Conservation (phyloP, 2,888 invertebrate species). For the Papilio elwesi region DNA sequence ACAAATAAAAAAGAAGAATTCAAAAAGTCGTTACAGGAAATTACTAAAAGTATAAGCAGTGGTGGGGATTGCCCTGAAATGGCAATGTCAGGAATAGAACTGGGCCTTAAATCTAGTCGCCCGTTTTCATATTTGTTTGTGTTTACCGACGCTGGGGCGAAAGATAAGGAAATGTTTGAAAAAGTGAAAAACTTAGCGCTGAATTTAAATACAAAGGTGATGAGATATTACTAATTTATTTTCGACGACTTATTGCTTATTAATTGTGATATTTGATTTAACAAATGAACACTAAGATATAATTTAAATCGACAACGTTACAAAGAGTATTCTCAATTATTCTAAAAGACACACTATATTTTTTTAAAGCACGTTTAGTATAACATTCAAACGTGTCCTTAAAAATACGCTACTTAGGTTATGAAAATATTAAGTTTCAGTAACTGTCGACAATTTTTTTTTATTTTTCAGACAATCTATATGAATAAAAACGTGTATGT, state of each 20-base stretch:
- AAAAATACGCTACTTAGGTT: no score
- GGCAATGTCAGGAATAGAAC: constrained; percentile 62
- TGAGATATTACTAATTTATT: neutral
- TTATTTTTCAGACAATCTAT: no score
- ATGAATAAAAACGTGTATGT: no score
- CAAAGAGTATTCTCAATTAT: no score
- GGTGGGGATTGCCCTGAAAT: constrained; percentile 64
- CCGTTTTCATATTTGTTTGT: constrained; percentile 64
- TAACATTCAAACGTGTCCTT: no score
- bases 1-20: constrained; percentile 56
- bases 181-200: constrained; percentile 56
- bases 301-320: no score
- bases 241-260: neutral
- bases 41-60: constrained; percentile 45
- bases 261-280: neutral
- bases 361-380: no score
- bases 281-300: neutral
- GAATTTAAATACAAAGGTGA: neutral
- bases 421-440: no score
- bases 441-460: no score
- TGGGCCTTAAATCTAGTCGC: constrained; percentile 55
- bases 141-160: constrained; percentile 68
- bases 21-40: constrained; percentile 49
- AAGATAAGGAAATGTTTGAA: constrained; percentile 52
- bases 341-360: no score